Evolutionary conservation across 1,140 invertebrate species (phyloP).

Genomic region (Brachystomella parvula): DNA sequence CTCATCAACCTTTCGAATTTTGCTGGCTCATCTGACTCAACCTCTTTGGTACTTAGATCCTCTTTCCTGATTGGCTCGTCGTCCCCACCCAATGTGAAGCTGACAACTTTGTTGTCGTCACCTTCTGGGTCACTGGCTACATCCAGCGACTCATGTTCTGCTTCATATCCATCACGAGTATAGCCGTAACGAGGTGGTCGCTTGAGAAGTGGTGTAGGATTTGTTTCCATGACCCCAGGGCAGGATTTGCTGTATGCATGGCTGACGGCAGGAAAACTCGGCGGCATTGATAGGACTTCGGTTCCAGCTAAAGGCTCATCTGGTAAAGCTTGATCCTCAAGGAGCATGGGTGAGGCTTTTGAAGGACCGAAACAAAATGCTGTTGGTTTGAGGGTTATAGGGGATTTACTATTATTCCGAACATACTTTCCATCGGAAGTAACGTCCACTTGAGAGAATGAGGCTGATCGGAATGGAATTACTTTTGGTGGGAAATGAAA

Average conservation of each 20-base stretch:
- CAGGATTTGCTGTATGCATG: background rate
- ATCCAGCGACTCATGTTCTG: background rate
- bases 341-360: background rate
- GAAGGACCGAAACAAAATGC: constrained; percentile 26
- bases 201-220: background rate
- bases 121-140: background rate
- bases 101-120: background rate
- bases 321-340: background rate
- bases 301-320: background rate
- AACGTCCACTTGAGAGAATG: constrained; percentile 73
- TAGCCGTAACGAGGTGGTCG: background rate
- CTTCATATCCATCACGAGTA: background rate
- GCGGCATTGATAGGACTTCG: no score
- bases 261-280: background rate
- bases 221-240: background rate
- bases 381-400: constrained; percentile 34
- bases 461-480: constrained; percentile 63
- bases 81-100: background rate
- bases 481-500: constrained; percentile 14
- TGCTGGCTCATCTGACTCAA: background rate
- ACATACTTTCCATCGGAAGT: constrained; percentile 44
- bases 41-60: background rate
- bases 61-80: background rate
- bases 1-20: no score
- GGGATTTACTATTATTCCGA: constrained; percentile 28